phyloP scores from a whole-genome alignment of 2,888 invertebrate genomes.

The Mactromeris polynyma region DNA sequence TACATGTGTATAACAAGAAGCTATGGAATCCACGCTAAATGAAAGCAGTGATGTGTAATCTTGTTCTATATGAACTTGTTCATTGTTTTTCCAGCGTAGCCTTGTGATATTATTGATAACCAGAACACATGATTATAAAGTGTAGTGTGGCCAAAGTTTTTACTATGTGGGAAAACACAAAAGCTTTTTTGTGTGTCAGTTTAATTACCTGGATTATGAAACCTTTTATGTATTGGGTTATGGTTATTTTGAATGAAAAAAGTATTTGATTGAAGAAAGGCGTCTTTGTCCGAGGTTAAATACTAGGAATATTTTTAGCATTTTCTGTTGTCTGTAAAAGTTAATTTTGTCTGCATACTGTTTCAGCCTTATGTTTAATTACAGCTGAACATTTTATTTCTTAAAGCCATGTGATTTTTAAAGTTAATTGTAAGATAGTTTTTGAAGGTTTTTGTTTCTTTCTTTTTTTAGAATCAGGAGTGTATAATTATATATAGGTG shows the following conservation, averaged over 20 bases:
- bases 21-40: neutral
- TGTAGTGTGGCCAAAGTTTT: neutral
- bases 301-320: too few species aligned
- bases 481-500: too few species aligned
- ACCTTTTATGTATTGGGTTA: neutral
- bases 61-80: neutral
- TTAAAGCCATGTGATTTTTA: too few species aligned
- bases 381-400: too few species aligned
- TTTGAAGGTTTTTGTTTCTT: too few species aligned
- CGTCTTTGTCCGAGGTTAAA: too few species aligned
- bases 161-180: neutral
- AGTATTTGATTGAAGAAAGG: neutral
- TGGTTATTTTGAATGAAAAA: neutral
- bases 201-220: neutral
- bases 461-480: too few species aligned
- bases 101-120: neutral
- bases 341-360: too few species aligned
- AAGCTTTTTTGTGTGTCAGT: neutral
- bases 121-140: neutral
- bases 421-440: too few species aligned
- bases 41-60: constrained; percentile 1
- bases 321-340: too few species aligned
- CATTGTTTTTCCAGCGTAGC: neutral
- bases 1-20: neutral
- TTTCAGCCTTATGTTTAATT: too few species aligned